phyloP scores from a whole-genome alignment of 2,888 invertebrate genomes.

The Gortyna flavago region DNA sequence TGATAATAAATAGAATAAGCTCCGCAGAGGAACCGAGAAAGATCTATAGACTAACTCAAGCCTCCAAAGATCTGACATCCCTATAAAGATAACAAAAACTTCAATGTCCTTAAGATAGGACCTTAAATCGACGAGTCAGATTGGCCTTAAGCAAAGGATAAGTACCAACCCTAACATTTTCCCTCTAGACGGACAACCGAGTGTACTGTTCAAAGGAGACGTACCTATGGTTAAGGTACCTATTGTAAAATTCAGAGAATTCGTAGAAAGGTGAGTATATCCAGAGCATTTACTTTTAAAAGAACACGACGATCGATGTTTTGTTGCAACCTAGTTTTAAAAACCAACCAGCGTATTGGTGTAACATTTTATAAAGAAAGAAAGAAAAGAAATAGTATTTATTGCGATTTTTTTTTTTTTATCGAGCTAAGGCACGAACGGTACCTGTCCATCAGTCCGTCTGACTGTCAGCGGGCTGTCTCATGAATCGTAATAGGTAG shows the following conservation, averaged over 20 bases:
- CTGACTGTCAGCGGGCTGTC: too few relatives aligned
- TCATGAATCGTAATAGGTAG: too few relatives aligned
- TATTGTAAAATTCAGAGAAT: slow-evolving; percentile 47
- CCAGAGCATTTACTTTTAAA: too few relatives aligned
- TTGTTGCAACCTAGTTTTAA: too few relatives aligned
- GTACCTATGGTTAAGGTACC: slow-evolving; percentile 8
- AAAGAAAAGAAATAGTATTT: too few relatives aligned
- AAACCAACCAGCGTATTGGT: too few relatives aligned
- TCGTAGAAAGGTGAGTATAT: not conserved
- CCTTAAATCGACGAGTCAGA: slow-evolving; percentile 35
- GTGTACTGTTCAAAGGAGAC: slow-evolving; percentile 47
- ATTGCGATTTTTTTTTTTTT: too few relatives aligned
- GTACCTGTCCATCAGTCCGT: too few relatives aligned
- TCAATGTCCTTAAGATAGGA: slow-evolving; percentile 23
- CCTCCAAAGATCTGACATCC: slow-evolving; percentile 18
- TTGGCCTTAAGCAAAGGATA: slow-evolving; percentile 36
- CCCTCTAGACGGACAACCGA: slow-evolving; percentile 16
- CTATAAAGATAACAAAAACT: slow-evolving; percentile 50
- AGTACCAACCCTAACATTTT: slow-evolving; percentile 45
- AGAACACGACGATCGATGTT: too few relatives aligned
- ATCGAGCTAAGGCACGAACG: too few relatives aligned
- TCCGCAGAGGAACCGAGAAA: not conserved
- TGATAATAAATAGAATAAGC: not conserved
- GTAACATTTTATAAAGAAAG: too few relatives aligned
- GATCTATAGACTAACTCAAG: slow-evolving; percentile 6